Conservation (phyloP, 2,888 invertebrate species). For the Cartodere bifasciata region DNA sequence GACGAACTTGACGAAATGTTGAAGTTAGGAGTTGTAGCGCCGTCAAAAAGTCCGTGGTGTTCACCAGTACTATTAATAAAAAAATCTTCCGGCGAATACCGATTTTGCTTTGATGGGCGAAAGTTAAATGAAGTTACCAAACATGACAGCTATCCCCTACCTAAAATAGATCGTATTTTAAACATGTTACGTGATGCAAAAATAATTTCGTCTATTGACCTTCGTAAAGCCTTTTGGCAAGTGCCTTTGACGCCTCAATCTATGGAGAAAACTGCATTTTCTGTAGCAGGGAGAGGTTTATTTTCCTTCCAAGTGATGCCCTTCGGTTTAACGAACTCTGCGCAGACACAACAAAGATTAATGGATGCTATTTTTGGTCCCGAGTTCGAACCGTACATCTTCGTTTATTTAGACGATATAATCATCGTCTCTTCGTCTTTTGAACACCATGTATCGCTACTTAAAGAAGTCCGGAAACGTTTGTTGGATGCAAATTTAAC, state of each 20-base stretch:
- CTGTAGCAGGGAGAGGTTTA: constrained; percentile 19
- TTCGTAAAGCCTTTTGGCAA: constrained; percentile 18
- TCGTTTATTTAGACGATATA: constrained; percentile 20
- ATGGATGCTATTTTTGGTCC: constrained; percentile 15
- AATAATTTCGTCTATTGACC: constrained; percentile 17
- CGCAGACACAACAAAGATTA: constrained; percentile 15
- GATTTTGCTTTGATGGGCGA: constrained; percentile 21
- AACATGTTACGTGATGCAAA: constrained; percentile 15
- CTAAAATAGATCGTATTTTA: constrained; percentile 16
- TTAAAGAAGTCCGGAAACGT: constrained; percentile 13
- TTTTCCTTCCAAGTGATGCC: constrained; percentile 19
- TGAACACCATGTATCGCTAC: constrained; percentile 15
- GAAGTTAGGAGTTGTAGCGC: constrained; percentile 11
- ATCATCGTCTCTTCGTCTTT: constrained; percentile 16
- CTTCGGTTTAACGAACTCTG: constrained; percentile 16
- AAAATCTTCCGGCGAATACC: constrained; percentile 14
- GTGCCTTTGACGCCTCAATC: constrained; percentile 16
- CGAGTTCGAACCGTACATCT: constrained; percentile 12
- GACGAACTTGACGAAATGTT: constrained; percentile 12
- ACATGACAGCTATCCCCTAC: constrained; percentile 19
- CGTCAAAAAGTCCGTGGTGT: constrained; percentile 16
- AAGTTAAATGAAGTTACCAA: constrained; percentile 18
- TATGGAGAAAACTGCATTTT: constrained; percentile 22
- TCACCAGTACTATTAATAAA: constrained; percentile 18
- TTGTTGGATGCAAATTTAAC: constrained; percentile 16